A percentile compares a stretch with the other conserved stretches of the same genome.
These are phyloP conservation scores for Tenualosa ilisha DNA, from an alignment of 2,797 vertebrate species.

Conservation along the genomic window DNA sequence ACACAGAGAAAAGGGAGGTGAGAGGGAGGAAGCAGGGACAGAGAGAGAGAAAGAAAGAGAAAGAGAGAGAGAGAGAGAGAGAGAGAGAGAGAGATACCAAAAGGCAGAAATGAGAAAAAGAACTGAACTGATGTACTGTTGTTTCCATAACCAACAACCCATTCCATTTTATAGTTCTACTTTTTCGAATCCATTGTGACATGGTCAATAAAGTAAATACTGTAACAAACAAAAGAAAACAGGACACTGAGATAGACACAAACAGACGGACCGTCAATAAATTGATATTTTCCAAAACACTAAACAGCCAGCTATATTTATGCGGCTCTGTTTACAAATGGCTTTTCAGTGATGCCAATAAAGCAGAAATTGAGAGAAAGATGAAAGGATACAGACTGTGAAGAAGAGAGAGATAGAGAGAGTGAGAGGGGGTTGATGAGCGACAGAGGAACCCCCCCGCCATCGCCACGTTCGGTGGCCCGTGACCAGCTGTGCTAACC, in stretches of 20 bases:
- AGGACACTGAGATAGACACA: neutral
- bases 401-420: neutral
- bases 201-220: neutral
- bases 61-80: neutral
- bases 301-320: neutral
- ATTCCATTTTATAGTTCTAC: neutral
- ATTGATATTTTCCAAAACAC: neutral
- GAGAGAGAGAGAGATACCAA: neutral
- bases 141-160: neutral
- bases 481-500: conserved; percentile 66
- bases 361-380: neutral
- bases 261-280: neutral
- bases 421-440: neutral
- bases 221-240: neutral
- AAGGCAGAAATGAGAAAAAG: too few species aligned
- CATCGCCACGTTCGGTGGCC: neutral
- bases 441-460: neutral
- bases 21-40: neutral
- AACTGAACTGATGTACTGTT: neutral
- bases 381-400: neutral
- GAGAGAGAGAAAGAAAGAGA: neutral
- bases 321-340: neutral
- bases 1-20: neutral
- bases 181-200: too few species aligned
- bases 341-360: neutral